A percentile compares a stretch with the other conserved stretches of the same genome.
Evolutionary conservation across 2,113 vertebrate genomes (phyloP).

Genomic region (Cavia aperea): DNA sequence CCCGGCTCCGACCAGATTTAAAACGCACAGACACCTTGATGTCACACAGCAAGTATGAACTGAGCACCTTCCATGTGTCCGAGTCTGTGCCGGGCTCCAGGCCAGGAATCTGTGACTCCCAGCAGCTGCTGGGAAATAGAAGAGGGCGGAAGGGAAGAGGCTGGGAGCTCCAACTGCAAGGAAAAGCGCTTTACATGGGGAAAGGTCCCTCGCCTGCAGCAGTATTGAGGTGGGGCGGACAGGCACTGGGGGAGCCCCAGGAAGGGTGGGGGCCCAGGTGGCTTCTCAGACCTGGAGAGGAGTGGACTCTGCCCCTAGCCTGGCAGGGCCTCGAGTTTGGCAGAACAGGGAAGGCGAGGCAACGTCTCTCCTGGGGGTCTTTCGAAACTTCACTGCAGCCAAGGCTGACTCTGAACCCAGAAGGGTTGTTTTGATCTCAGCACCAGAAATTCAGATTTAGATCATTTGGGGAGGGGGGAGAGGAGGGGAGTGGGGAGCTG

Average conservation of each 20-base stretch:
- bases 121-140: conserved; percentile 13
- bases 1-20: not conserved
- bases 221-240: not conserved
- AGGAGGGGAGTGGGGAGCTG: not conserved
- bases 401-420: not conserved
- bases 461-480: not conserved
- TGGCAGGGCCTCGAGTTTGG: not conserved
- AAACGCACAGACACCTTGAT: not conserved
- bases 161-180: not conserved
- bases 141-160: not conserved
- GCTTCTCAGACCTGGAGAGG: not conserved
- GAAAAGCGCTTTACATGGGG: not conserved
- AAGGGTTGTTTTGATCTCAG: not conserved
- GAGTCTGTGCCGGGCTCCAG: not conserved
- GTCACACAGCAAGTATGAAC: not conserved
- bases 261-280: not conserved
- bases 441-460: not conserved
- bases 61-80: not conserved
- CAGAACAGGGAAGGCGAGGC: not conserved
- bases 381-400: not conserved
- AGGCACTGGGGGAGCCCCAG: not conserved
- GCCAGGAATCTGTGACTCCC: conserved; percentile 50
- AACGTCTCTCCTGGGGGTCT: not conserved
- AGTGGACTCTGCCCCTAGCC: not conserved
- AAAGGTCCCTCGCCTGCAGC: not conserved